Base-by-base conservation (phyloP, 2,113 vertebrate species). In the Anoplopoma fimbria region DNA sequence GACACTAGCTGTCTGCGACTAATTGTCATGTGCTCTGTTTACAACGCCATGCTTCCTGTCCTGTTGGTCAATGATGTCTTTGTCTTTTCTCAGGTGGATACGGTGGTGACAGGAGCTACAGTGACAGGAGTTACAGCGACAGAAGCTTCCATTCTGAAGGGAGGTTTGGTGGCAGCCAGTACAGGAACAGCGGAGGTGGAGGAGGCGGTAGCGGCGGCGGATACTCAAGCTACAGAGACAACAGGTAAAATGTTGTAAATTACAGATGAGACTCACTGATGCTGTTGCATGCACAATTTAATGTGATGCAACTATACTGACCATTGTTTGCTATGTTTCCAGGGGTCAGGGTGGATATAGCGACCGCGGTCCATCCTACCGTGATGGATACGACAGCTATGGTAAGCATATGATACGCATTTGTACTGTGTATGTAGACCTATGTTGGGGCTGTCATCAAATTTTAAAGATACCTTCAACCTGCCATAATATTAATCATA, bases 321-420 rank as follows among this genome's bases (percentile, higher is more conserved):
- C 49, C 17, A 4, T 49, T 62, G 12, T 21, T 69, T 27, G n/a
- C 0, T 21, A 34, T 17, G 6, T 69, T 79, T 51, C 9, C 89
- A 97, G 98, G 95, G 96, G 96, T 81, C 97, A 98, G 95, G 95
- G 97, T 42, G 93, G 96, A 81, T 99, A 98, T 31, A 92, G 96
- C 0, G 97, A 98, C 8, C 95, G 97, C 82, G 94, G 96, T 31
- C 94, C 96, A 10, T 97, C 96, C 45, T 99, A 99, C 95, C 96
- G 98, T 81, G 98, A 99, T 83, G 93, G 93, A 89, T 99, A 99
- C 0, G 98, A 99, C 95, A 97, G 96, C 93, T 99, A 99, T 62
- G 95, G 98, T 99, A 97, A 96, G 97, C 89, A 90, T 88, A 71
- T 88, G 57, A 60, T 25, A 9, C 75, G 57, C 2, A 53, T 64